These are phyloP conservation scores for Galemys pyrenaicus DNA, from an alignment of 2,113 vertebrate genomes.

Conservation along the genomic window DNA sequence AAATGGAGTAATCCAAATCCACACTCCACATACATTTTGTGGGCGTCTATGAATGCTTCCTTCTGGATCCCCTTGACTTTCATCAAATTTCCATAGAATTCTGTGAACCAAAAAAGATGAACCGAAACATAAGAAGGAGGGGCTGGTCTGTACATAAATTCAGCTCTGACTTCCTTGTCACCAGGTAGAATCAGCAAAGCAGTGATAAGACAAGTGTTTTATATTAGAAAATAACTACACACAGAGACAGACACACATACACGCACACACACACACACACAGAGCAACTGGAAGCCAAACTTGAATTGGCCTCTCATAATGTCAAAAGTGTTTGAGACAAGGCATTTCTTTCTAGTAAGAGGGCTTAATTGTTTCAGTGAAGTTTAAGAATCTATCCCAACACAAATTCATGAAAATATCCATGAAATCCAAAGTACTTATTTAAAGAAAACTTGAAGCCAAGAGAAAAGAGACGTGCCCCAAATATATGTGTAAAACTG, in stretches of 20 bases:
- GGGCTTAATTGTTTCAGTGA: not conserved
- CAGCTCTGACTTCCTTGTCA: conserved; percentile 23
- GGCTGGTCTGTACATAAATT: not conserved
- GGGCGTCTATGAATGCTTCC: not conserved
- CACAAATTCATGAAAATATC: not conserved
- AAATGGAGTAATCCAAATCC: not conserved
- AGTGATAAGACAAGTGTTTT: conserved; percentile 20
- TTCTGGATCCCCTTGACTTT: not conserved
- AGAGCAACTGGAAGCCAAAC: not conserved
- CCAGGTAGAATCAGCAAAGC: not conserved
- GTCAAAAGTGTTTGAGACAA: not conserved
- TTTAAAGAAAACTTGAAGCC: not conserved
- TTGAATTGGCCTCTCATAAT: not conserved
- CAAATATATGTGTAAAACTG: not conserved
- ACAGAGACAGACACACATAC: not conserved
- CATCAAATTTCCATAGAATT: not conserved
- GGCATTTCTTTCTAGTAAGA: not conserved
- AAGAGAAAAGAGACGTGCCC: not conserved
- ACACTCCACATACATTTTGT: not conserved
- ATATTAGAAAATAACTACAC: not conserved
- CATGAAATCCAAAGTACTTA: not conserved
- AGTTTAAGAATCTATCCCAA: not conserved
- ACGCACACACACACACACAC: not conserved
- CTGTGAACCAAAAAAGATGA: not conserved
- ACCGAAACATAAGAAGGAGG: not conserved